These are phyloP conservation scores for Caenorhabditis sp. DNA, from an alignment of 2,888 invertebrate genomes.

Conservation along the genomic window DNA sequence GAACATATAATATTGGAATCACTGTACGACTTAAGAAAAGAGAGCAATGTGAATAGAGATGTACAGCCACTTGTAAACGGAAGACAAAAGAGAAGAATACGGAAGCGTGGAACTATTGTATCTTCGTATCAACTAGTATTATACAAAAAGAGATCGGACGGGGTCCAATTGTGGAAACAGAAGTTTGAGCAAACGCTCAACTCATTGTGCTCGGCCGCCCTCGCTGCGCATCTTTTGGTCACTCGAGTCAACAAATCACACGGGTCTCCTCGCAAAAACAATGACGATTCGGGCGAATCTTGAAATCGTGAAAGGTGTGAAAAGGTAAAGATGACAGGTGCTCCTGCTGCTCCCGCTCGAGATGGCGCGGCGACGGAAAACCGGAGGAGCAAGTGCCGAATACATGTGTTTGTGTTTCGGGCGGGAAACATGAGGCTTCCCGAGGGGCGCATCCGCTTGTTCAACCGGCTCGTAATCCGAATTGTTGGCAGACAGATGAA, in stretches of 20 bases:
- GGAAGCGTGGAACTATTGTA: too few species aligned
- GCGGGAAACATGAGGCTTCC: conserved; percentile 32
- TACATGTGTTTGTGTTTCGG: conserved; percentile 42
- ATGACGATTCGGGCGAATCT: conserved; percentile 15
- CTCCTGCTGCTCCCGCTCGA: background rate
- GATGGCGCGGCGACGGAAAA: conserved; percentile 23
- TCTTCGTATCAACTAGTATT: conserved; percentile 2
- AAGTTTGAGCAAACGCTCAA: conserved; percentile 55
- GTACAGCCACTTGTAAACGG: conserved; percentile 14
- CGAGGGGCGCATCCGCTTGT: conserved; percentile 42
- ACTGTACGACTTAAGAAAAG: too few species aligned
- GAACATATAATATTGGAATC: too few species aligned
- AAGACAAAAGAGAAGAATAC: background rate
- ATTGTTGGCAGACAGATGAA: conserved; percentile 30
- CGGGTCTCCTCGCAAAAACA: conserved; percentile 30
- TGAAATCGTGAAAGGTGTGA: conserved; percentile 55
- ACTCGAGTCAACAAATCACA: conserved; percentile 47
- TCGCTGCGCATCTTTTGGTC: conserved; percentile 47
- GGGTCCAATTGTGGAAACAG: conserved; percentile 41
- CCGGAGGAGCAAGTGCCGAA: conserved; percentile 22
- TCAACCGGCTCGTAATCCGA: conserved; percentile 52
- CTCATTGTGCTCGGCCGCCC: conserved; percentile 33
- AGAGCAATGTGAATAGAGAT: too few species aligned
- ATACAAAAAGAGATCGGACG: conserved; percentile 2
- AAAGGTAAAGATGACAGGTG: conserved; percentile 43